Percentiles rank a stretch among this genome's conserved stretches.
These are phyloP conservation scores for Erinaceus europaeus DNA, from an alignment of 2,113 vertebrate species.

Conservation along the genomic window DNA sequence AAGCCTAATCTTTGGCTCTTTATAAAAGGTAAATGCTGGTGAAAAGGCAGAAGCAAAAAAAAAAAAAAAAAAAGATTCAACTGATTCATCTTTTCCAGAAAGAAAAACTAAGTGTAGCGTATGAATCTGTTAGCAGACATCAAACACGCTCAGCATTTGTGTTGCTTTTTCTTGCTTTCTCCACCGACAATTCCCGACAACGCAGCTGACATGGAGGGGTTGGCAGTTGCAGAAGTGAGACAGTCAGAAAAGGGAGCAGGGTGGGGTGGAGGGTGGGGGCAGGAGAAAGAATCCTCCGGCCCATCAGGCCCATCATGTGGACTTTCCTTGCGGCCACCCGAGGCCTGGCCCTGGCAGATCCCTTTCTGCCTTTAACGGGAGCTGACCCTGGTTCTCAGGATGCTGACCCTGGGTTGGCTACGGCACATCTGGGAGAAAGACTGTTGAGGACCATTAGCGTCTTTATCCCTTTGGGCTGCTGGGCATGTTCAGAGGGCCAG, in stretches of 20 bases:
- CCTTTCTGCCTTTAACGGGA: neutral
- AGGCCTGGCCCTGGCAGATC: too few species aligned
- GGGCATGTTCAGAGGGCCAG: neutral
- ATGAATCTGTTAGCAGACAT: neutral
- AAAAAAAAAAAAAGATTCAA: too few species aligned
- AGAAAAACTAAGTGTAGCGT: neutral
- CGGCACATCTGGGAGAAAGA: neutral
- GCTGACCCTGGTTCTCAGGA: neutral
- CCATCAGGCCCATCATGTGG: too few species aligned
- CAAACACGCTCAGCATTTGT: neutral
- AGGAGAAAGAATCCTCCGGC: too few species aligned
- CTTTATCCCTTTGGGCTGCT: accelerated
- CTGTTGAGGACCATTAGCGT: neutral
- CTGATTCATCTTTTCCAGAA: too few species aligned
- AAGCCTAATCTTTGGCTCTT: neutral
- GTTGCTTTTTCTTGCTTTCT: neutral
- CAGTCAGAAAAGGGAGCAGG: accelerated
- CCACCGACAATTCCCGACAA: neutral
- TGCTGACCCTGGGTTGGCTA: too few species aligned
- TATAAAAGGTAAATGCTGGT: neutral
- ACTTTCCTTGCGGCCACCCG: too few species aligned
- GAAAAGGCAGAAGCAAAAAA: too few species aligned
- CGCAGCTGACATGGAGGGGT: neutral
- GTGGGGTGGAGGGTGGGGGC: neutral
- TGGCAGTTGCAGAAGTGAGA: neutral